Evolutionary conservation across 2,888 invertebrate genomes (phyloP), one percentile per base, ranked within the genome.

Genomic region (Acanthosoma haemorrhoidale): DNA sequence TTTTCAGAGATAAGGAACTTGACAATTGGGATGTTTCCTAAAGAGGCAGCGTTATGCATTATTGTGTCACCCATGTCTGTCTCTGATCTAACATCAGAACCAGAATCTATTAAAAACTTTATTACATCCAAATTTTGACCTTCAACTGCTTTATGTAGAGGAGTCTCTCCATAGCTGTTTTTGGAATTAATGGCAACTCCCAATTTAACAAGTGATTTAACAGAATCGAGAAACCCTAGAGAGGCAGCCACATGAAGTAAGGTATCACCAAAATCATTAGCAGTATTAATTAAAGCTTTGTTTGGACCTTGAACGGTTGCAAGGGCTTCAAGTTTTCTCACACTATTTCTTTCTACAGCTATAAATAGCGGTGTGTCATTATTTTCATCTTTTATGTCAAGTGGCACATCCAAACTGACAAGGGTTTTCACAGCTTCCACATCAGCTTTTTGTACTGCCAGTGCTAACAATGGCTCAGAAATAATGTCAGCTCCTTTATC

Each of bases 221-320:
- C 39, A 41, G 31, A 21, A 38, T 64, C 41, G 4, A 64, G 1
- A n/a, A 36, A 21, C 25, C 31, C 31, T 25, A 29, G 18, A 1
- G 25, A 39, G 1, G 31, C 64, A 29, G 64, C 64, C n/a, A 64
- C 13, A 16, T 64, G 64, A 4, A 64, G 16, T 31, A 64, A 25
- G 5, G n/a, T 39, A 21, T 64, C 41, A 31, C 41, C 41, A 13
- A 36, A 9, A 36, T 34, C 34, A 21, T 61, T 36, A 16, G 38
- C 36, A n/a, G 21, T 18, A 61, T 1, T 21, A 3, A 4, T 4
- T 25, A 61, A 21, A 61, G 32, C 25, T 51, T n/a, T 51, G 21
- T 51, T 51, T 25, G 29, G 5, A 51, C n/a, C n/a, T 51, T n/a
- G 25, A 51, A 25, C n/a, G n/a, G 6, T 51, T 13, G 51, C 29